phyloP scores from a whole-genome alignment of 1,140 invertebrate species.

The Platyura marginata region DNA sequence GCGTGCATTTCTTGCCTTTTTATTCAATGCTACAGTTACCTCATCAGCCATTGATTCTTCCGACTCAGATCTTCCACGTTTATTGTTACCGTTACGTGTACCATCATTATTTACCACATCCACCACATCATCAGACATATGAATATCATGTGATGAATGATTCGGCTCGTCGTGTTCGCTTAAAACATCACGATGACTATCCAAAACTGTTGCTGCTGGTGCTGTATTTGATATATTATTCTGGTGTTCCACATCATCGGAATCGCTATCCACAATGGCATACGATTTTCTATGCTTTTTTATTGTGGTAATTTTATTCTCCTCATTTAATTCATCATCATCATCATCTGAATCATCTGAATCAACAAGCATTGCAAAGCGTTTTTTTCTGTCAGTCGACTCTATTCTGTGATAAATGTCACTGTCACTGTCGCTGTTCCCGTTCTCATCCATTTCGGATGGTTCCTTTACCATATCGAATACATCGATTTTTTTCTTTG shows the following conservation, averaged over 20 bases:
- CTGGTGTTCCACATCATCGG: background rate
- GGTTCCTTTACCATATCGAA: constrained; percentile 3
- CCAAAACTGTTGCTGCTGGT: background rate
- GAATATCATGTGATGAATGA: background rate
- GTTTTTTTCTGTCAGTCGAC: background rate
- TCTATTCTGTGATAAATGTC: background rate
- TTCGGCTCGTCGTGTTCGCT: background rate
- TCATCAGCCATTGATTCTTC: background rate
- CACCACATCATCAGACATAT: background rate
- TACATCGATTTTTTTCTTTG: constrained; percentile 6
- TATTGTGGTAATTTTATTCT: background rate
- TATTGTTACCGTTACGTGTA: background rate
- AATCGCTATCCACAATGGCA: background rate
- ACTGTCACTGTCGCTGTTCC: background rate
- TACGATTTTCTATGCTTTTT: too few relatives aligned
- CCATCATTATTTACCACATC: too few relatives aligned
- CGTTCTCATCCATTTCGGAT: constrained; percentile 5
- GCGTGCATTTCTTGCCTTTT: constrained; percentile 5
- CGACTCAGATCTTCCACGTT: background rate
- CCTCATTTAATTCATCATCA: background rate
- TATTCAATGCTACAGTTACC: constrained; percentile 9
- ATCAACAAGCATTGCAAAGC: background rate
- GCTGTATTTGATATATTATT: background rate
- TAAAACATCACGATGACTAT: background rate
- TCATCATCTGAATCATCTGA: background rate